Conservation (phyloP, 2,113 vertebrate species). For the Nothobranchius kuhntae region DNA sequence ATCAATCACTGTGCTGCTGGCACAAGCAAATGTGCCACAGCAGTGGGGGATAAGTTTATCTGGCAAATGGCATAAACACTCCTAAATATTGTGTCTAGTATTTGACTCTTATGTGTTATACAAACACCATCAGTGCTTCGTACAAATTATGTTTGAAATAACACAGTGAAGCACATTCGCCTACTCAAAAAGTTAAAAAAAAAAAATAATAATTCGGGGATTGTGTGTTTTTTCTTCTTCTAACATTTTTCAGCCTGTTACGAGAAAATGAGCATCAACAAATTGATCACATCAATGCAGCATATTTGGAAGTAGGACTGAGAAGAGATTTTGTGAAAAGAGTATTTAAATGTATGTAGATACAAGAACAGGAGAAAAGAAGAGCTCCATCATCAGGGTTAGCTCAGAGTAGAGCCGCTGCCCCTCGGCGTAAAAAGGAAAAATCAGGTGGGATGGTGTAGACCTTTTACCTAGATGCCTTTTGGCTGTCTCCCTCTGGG, state of each 20-base stretch:
- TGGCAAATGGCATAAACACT: constrained; percentile 40
- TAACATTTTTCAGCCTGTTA: constrained; percentile 19
- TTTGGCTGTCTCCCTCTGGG: too few relatives aligned
- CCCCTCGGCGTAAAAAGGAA: too few relatives aligned
- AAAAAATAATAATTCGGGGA: not conserved
- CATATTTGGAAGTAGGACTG: constrained; percentile 9
- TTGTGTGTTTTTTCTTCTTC: not conserved
- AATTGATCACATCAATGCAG: constrained; percentile 11
- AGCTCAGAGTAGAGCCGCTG: too few relatives aligned
- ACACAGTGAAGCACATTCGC: constrained; percentile 5
- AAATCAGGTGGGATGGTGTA: too few relatives aligned
- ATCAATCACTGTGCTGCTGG: constrained; percentile 26
- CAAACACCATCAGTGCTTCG: constrained; percentile 6
- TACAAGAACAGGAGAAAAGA: too few relatives aligned
- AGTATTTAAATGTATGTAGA: too few relatives aligned
- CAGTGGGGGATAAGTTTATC: constrained; percentile 4
- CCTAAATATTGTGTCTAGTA: constrained; percentile 16
- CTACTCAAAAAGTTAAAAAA: not conserved
- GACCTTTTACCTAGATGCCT: too few relatives aligned
- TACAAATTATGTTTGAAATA: constrained; percentile 7
- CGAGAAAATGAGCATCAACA: not conserved
- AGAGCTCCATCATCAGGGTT: too few relatives aligned
- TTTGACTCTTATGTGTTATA: constrained; percentile 20
- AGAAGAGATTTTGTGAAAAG: not conserved
- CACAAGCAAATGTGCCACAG: constrained; percentile 1